phyloP scores from a whole-genome alignment of 2,888 invertebrate genomes.

The Apodemia duryi region DNA sequence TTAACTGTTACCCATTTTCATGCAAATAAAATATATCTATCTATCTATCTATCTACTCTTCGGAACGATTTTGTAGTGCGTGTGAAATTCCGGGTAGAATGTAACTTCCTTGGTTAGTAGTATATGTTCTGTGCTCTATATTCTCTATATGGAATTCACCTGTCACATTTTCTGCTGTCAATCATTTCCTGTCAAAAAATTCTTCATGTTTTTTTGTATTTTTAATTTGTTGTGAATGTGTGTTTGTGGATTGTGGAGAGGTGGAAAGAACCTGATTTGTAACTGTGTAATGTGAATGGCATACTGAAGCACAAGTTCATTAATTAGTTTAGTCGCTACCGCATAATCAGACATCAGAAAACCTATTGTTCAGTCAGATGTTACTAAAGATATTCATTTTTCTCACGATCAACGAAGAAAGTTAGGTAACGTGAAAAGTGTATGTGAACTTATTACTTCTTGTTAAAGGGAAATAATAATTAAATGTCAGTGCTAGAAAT shows the following conservation, averaged over 20 bases:
- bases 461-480: conserved; percentile 10
- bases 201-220: conserved; percentile 21
- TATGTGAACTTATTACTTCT: conserved; percentile 27
- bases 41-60: too few species aligned
- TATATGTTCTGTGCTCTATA: too few species aligned
- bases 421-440: conserved; percentile 46
- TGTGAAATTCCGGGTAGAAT: too few species aligned
- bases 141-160: conserved; percentile 38
- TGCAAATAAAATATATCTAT: too few species aligned
- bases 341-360: conserved; percentile 43
- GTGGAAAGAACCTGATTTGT: conserved; percentile 16
- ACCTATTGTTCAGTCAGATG: conserved; percentile 58
- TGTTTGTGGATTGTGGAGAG: conserved; percentile 10
- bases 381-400: conserved; percentile 50
- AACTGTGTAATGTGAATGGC: conserved; percentile 21
- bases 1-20: too few species aligned
- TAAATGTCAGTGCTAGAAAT: conserved; percentile 7
- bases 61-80: too few species aligned
- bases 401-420: conserved; percentile 70
- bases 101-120: too few species aligned
- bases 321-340: conserved; percentile 55
- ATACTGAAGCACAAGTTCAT: conserved; percentile 34
- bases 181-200: conserved; percentile 27
- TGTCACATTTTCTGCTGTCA: conserved; percentile 33
- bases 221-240: conserved; percentile 38